Evolutionary conservation across 2,888 invertebrate species (phyloP), one percentile per base, ranked within the genome.

Genomic region (Tetramorium bicarinatum): DNA sequence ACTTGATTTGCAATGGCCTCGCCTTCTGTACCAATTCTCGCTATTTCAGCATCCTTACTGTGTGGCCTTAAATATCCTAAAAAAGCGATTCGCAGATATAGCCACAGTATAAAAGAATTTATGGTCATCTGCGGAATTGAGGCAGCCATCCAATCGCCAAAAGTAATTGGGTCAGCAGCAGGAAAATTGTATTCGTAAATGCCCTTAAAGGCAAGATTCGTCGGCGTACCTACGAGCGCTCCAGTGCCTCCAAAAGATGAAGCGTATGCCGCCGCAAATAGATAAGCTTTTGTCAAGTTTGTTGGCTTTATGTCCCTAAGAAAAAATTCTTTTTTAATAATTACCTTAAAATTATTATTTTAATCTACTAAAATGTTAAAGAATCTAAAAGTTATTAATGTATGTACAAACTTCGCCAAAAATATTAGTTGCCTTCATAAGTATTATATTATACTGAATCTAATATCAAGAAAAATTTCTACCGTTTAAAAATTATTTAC

Each of bases 101-200:
- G 1, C 95, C 95, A 95, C 44, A 95, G 94, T 8, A 95, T 56
- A 13, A 94, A 74, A 1, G 94, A 91, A 85, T 95, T 94, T 13
- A 95, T 34, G 18, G 95, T 66, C 94, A 95, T 95, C n/a, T 94
- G 93, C 9, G 95, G 95, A 21, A 95, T 92, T 47, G 95, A 94
- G 90, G 94, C 95, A 4, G 93, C 89, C 92, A 95, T 94, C 95
- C 95, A 95, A 2, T 92, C 93, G 8, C 95, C 94, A 84, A 95
- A 95, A 52, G 94, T 93, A 34, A 95, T 89, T 4, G 93, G 94
- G 4, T 92, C 92, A 91, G 89, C 88, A 9, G 85, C 82, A n/a
- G 91, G 91, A 86, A 93, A 94, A 38, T 91, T 86, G 49, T 92
- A 89, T 85, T 94, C 93, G 77, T 93, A 92, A 34, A 94, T 91